A percentile compares a stretch with the other conserved stretches of the same genome.
These are phyloP conservation scores for Morbakka virulenta DNA, from an alignment of 30 jellyfish, hydroid and myxozoan genomes.

Conservation along the genomic window DNA sequence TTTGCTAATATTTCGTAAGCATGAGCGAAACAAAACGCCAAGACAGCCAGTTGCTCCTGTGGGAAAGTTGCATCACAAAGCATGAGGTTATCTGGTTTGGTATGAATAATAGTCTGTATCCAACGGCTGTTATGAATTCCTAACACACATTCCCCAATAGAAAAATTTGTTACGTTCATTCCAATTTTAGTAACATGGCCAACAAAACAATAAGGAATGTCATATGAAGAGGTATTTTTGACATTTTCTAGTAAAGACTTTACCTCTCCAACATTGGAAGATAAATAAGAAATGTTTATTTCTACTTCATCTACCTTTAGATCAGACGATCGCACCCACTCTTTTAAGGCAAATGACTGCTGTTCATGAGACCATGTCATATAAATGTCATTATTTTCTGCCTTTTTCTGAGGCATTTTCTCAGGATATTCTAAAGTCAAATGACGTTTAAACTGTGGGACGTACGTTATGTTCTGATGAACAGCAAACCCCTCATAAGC, in stretches of 20 bases:
- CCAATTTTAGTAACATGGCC: slow-evolving; percentile 8
- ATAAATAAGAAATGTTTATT: slow-evolving; percentile 5
- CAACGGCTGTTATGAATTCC: slow-evolving; percentile 42
- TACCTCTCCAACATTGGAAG: slow-evolving; percentile 29
- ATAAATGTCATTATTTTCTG: not conserved
- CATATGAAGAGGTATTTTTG: not conserved
- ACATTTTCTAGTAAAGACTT: slow-evolving; percentile 24
- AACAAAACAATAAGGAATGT: slow-evolving; percentile 19
- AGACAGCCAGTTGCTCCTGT: slow-evolving; percentile 7
- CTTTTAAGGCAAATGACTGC: slow-evolving; percentile 9
- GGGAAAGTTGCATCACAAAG: slow-evolving; percentile 3
- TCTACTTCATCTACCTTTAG: slow-evolving; percentile 6
- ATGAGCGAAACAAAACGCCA: slow-evolving; percentile 12
- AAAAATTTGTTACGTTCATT: not conserved
- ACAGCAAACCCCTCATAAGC: not conserved
- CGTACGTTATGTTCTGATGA: not conserved
- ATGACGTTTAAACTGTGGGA: not conserved
- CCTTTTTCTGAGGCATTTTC: not conserved
- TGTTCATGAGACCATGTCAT: slow-evolving; percentile 35
- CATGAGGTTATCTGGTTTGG: slow-evolving; percentile 5
- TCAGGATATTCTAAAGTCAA: too few species aligned
- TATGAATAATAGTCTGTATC: slow-evolving; percentile 14
- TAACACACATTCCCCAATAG: slow-evolving; percentile 31
- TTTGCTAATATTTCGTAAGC: slow-evolving; percentile 25
- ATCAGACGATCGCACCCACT: not conserved